Evolutionary conservation across 2,888 invertebrate species (phyloP).

Genomic region (Eutolmus rufibarbis): DNA sequence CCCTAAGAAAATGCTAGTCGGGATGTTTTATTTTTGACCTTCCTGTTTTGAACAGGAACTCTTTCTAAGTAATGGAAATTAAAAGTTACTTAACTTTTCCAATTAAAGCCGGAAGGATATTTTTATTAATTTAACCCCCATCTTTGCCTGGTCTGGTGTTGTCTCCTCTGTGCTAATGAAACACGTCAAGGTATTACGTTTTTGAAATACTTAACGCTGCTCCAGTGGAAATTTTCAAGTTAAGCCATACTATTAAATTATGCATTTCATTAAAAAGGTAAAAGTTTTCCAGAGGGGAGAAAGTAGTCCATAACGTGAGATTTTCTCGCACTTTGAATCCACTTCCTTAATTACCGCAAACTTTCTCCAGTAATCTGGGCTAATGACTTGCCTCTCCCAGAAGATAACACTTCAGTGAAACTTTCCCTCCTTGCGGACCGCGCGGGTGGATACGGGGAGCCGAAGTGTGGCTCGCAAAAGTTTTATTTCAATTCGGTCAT

Average conservation of each 20-base stretch:
- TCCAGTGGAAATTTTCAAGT: background rate
- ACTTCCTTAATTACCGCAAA: background rate
- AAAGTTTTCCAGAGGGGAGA: background rate
- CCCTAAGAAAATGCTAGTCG: too few relatives aligned
- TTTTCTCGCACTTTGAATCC: background rate
- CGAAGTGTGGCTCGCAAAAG: background rate
- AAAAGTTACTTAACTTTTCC: background rate
- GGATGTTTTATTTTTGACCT: too few relatives aligned
- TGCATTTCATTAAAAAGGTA: background rate
- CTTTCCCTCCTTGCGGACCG: background rate
- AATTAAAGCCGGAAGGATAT: background rate
- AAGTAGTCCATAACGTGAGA: background rate
- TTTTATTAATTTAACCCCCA: background rate
- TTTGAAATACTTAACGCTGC: background rate
- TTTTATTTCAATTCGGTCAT: slow-evolving; percentile 19
- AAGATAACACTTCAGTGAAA: background rate
- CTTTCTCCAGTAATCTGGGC: background rate
- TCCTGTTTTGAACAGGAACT: background rate
- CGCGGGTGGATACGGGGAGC: background rate
- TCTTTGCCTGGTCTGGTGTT: background rate
- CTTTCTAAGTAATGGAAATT: background rate
- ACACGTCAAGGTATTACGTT: background rate
- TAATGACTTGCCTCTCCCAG: background rate
- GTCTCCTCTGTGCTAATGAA: background rate
- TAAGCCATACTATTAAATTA: background rate